Evolutionary conservation across 2,797 vertebrate genomes (phyloP).

Genomic region (Mustela erminea): DNA sequence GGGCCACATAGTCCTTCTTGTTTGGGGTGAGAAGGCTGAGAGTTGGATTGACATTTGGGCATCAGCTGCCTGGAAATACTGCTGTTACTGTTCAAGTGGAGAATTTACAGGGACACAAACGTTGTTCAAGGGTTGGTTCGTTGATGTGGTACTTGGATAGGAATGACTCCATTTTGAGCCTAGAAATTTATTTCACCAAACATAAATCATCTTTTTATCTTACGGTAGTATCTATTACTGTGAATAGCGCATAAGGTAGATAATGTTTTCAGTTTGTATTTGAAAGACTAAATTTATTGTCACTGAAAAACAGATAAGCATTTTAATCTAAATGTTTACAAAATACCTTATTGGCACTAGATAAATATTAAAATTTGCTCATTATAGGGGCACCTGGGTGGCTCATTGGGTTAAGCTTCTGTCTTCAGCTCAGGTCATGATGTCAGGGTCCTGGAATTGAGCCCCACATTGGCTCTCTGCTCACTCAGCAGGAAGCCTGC

Average conservation of each 20-base stretch:
- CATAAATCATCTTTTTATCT: background rate
- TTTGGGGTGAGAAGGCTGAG: background rate
- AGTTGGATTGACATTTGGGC: background rate
- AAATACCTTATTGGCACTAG: background rate
- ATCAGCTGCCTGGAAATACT: background rate
- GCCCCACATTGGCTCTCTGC: too few species aligned
- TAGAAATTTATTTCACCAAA: background rate
- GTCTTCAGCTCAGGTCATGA: too few species aligned
- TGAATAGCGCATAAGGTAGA: background rate
- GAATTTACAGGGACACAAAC: background rate
- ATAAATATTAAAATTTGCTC: background rate
- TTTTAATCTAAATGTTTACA: slow-evolving; percentile 6
- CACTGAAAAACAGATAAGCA: background rate
- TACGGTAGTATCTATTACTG: background rate
- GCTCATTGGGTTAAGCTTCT: too few species aligned
- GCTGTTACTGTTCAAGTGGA: background rate
- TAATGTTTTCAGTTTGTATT: background rate
- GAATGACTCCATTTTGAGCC: background rate
- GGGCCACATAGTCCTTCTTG: background rate
- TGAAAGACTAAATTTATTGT: background rate
- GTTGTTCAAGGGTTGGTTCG: background rate
- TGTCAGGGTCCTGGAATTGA: too few species aligned
- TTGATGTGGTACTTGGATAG: background rate
- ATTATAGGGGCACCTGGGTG: background rate
- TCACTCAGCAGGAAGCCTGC: too few species aligned